phyloP scores from a whole-genome alignment of 1,140 invertebrate genomes.

The Archegozetes longisetosus region DNA sequence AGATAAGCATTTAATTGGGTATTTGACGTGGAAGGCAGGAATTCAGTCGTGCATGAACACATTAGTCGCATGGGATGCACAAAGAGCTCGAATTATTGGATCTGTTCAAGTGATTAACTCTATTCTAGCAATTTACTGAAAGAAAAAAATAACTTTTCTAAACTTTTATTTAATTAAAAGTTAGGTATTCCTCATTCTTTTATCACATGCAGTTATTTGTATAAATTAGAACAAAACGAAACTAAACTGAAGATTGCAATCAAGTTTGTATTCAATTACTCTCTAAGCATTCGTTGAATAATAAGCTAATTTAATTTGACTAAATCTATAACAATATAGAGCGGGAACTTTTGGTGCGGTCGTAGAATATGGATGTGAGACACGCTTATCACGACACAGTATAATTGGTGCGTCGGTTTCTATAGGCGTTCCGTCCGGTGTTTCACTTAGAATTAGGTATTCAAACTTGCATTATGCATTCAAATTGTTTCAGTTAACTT shows the following conservation, averaged over 20 bases:
- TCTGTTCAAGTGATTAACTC: no score
- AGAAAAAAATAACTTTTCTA: slow-evolving; percentile 17
- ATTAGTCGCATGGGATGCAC: slow-evolving; percentile 53
- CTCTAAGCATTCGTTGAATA: no score
- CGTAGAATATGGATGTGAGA: slow-evolving; percentile 78
- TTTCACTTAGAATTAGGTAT: slow-evolving; percentile 73
- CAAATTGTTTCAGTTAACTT: slow-evolving; percentile 3
- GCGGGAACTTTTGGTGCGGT: slow-evolving; percentile 67
- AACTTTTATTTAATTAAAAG: no score
- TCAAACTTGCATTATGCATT: slow-evolving; percentile 17
- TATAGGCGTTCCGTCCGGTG: slow-evolving; percentile 66
- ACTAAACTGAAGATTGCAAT: slow-evolving; percentile 52
- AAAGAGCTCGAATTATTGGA: slow-evolving; percentile 42
- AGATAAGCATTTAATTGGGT: slow-evolving; percentile 65
- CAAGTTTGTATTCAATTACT: slow-evolving; percentile 44
- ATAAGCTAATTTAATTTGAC: no score
- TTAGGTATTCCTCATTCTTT: slow-evolving; percentile 66
- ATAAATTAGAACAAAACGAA: slow-evolving; percentile 47
- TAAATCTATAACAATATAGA: no score
- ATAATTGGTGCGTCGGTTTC: slow-evolving; percentile 64
- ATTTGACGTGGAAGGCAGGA: slow-evolving; percentile 62
- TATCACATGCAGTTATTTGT: slow-evolving; percentile 51
- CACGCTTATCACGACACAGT: slow-evolving; percentile 77
- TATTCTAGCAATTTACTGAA: no score
- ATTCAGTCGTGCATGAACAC: slow-evolving; percentile 55